Conservation (phyloP, 2,888 invertebrate species). For the Caenorhabditis uteleia region DNA sequence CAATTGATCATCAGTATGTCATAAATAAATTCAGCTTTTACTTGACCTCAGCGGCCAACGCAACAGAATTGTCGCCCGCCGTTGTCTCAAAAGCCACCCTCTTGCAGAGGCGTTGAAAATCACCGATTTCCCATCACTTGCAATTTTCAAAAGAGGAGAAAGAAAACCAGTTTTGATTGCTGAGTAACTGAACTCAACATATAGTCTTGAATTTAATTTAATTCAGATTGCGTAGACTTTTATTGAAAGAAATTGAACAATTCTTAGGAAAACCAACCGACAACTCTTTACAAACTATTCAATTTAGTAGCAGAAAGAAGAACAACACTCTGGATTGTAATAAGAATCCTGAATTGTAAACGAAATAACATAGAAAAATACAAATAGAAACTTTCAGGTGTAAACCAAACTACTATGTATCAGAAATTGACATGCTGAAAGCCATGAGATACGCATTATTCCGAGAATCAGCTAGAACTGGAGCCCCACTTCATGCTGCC, state of each 20-base stretch:
- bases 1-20: background rate
- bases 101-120: constrained; percentile 64
- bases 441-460: constrained; percentile 59
- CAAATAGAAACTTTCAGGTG: constrained; percentile 62
- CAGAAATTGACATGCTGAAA: constrained; percentile 68
- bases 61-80: constrained; percentile 53
- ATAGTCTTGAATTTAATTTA: background rate
- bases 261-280: constrained; percentile 42
- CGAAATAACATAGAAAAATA: too few relatives aligned
- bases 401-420: constrained; percentile 58
- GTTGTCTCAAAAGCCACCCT: constrained; percentile 59
- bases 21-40: constrained; percentile 49
- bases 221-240: constrained; percentile 61
- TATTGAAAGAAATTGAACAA: constrained; percentile 61
- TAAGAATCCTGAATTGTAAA: constrained; percentile 51
- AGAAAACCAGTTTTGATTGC: constrained; percentile 58
- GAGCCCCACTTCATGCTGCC: constrained; percentile 54
- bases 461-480: constrained; percentile 52
- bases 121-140: constrained; percentile 66
- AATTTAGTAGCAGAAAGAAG: constrained; percentile 50
- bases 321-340: constrained; percentile 45
- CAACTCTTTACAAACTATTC: constrained; percentile 33
- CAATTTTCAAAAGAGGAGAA: constrained; percentile 64
- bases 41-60: constrained; percentile 58
- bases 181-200: constrained; percentile 50